A percentile compares a stretch with the other conserved stretches of the same genome.
phyloP scores from a whole-genome alignment of 2,797 vertebrate genomes.

The Thalassophryne amazonica region DNA sequence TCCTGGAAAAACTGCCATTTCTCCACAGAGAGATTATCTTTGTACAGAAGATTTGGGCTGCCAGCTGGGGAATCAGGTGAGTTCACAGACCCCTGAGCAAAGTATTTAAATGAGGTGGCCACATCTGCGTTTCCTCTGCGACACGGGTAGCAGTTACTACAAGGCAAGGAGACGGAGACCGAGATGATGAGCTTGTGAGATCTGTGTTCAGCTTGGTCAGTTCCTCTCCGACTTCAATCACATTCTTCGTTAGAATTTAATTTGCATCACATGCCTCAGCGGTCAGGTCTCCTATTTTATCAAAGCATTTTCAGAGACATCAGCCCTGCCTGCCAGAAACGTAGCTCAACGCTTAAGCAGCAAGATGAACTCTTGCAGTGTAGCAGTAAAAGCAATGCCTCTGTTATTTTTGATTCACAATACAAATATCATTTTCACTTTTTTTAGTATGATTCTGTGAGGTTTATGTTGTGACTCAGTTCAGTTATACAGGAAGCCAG shows the following conservation, averaged over 20 bases:
- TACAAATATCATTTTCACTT: conserved; percentile 53
- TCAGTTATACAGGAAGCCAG: conserved; percentile 40
- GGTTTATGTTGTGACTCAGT: conserved; percentile 28
- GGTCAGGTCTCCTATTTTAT: conserved; percentile 55
- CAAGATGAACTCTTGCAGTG: conserved; percentile 37
- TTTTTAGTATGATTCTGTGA: conserved; percentile 28
- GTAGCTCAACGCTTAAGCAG: conserved; percentile 41
- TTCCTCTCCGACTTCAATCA: conserved; percentile 67
- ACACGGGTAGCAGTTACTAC: conserved; percentile 35
- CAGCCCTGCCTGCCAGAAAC: conserved; percentile 41
- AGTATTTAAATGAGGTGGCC: conserved; percentile 57
- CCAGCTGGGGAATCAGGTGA: conserved; percentile 27
- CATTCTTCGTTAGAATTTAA: conserved; percentile 69
- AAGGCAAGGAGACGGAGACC: conserved; percentile 39
- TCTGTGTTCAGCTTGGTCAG: conserved; percentile 61
- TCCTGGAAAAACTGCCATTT: conserved; percentile 37
- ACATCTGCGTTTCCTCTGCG: conserved; percentile 51
- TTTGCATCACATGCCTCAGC: conserved; percentile 73
- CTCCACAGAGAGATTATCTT: conserved; percentile 36
- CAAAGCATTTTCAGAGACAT: conserved; percentile 57
- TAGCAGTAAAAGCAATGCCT: conserved; percentile 35
- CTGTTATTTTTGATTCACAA: conserved; percentile 55
- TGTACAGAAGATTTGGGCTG: conserved; percentile 30
- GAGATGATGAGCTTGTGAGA: conserved; percentile 54
- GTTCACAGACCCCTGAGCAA: conserved; percentile 31